These are phyloP conservation scores for Macropis europaea DNA, from an alignment of 2,888 invertebrate genomes.

Conservation along the genomic window DNA sequence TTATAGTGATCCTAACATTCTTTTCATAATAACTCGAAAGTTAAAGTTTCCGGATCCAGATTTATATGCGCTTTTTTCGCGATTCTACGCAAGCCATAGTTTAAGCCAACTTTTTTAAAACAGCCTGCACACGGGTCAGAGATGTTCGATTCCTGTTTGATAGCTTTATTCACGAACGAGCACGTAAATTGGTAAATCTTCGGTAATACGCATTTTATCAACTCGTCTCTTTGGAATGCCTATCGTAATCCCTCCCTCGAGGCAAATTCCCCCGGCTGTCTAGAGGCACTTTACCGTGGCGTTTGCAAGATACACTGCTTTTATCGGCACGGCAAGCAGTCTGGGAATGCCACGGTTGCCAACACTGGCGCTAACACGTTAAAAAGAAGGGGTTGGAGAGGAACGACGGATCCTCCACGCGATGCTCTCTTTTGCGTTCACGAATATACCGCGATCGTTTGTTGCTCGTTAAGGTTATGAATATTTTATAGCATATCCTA, in stretches of 20 bases:
- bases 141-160: background rate
- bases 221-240: constrained; percentile 44
- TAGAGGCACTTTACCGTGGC: constrained; percentile 56
- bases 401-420: constrained; percentile 9
- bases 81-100: no score
- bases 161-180: background rate
- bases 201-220: constrained; percentile 49
- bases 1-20: no score
- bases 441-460: background rate
- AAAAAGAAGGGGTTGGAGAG: constrained; percentile 21
- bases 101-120: no score
- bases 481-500: background rate
- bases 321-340: constrained; percentile 55
- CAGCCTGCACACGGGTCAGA: background rate
- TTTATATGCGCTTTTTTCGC: no score
- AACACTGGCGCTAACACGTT: constrained; percentile 36
- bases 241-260: constrained; percentile 33
- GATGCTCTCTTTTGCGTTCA: background rate
- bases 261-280: constrained; percentile 52
- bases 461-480: background rate
- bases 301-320: constrained; percentile 53
- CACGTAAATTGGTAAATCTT: constrained; percentile 39
- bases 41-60: no score
- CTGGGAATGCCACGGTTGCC: constrained; percentile 48
- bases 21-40: no score